Base-by-base conservation (phyloP, 2,113 vertebrate species). In the Glareola pratincola region DNA sequence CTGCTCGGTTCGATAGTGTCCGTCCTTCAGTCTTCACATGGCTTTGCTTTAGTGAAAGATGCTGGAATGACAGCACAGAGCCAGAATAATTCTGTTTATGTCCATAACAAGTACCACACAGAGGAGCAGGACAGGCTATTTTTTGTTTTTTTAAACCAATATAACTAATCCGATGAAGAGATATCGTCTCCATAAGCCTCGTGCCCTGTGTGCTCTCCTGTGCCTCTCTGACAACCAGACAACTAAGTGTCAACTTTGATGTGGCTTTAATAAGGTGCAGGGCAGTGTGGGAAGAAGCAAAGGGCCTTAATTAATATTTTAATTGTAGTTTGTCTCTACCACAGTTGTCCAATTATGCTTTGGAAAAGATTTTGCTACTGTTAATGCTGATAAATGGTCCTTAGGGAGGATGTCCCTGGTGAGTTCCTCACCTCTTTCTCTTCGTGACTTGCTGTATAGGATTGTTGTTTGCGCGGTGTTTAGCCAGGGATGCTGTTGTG, bases 241-340 rank as follows among this genome's bases (percentile, higher is more conserved):
- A 68, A 41, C 67, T 51, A 21, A 43, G 19, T 45, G 26, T 60
- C 37, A 83, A 2, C n/a, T 84, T 83, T 78, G 78, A 82, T 78
- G 48, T 62, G 32, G n/a, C 48, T 88, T 92, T 92, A 81, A 69
- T 73, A 82, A 92, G 78, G 32, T 89, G 30, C 66, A 93, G 53
- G 66, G 77, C 23, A n/a, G 37, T 21, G 62, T 17, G 62, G 53
- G 14, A 68, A 76, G 60, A 93, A 47, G 19, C 11, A 89, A 71
- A 92, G 23, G n/a, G 19, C n/a, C 87, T 91, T 85, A 94, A 96
- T 96, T 92, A 96, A 68, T 91, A 85, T 80, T 96, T 94, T 86
- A 92, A 56, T 95, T 94, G 92, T 88, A 79, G 80, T 86, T 88
- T 87, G 27, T 79, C 63, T 89, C 41, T 85, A 37, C 51, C 9